Conservation (phyloP, 1,140 invertebrate genomes). For the Cryptotermes secundus region DNA sequence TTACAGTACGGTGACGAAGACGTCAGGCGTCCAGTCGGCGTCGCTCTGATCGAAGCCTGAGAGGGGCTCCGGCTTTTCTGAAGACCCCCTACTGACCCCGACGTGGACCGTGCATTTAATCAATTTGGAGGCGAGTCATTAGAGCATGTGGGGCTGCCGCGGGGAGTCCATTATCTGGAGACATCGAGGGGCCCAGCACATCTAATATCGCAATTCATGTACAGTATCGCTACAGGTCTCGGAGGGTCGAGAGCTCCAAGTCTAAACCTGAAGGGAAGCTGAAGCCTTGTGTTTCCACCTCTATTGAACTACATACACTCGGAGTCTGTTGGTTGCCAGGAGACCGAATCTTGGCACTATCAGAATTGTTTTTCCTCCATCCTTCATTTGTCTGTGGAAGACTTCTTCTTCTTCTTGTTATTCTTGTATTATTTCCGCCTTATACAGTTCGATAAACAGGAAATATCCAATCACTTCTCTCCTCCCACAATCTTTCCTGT, state of each 20-base stretch:
- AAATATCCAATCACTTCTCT: no score
- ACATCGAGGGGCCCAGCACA: neutral
- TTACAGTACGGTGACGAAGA: neutral
- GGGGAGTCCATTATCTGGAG: conserved; percentile 28
- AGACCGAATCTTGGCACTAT: no score
- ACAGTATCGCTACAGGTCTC: neutral
- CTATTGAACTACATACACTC: no score
- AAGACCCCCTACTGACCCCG: conserved; percentile 11
- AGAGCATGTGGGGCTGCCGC: conserved; percentile 26
- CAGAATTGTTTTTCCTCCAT: no score
- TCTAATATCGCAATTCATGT: conserved; percentile 1
- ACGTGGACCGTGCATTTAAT: conserved; percentile 29
- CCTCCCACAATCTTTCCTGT: no score
- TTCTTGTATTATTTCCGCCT: no score
- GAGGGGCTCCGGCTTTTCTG: neutral
- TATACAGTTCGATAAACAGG: no score
- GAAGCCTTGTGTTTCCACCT: neutral
- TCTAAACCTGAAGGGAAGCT: neutral
- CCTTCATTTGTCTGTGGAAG: no score
- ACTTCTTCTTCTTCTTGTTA: no score
- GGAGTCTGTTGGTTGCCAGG: no score
- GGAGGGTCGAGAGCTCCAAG: neutral
- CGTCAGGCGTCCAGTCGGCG: conserved; percentile 5
- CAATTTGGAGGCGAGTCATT: conserved; percentile 35
- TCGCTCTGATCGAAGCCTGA: neutral